These are phyloP conservation scores for Drosophila fuyamai DNA, from an alignment of 1,140 invertebrate species.

Conservation along the genomic window DNA sequence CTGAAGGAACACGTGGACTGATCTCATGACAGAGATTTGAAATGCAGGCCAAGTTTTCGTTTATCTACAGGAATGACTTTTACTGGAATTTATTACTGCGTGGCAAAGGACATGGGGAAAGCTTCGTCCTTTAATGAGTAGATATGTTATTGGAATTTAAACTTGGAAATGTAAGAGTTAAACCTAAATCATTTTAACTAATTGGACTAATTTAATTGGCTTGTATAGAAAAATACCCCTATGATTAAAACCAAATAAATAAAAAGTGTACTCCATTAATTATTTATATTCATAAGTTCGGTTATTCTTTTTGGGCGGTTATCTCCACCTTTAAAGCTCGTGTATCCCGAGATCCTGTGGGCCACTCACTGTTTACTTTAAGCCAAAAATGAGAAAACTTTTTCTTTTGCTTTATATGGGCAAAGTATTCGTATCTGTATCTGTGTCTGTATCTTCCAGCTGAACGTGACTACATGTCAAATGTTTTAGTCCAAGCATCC, in stretches of 20 bases:
- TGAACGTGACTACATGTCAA: constrained; percentile 56
- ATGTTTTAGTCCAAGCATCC: constrained; percentile 37
- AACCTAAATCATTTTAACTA: no score
- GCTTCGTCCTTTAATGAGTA: background rate
- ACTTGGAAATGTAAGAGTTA: no score
- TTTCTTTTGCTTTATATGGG: constrained; percentile 21
- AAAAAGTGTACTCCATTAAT: no score
- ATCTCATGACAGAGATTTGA: background rate
- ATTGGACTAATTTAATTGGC: no score
- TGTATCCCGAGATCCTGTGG: background rate
- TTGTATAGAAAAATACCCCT: no score
- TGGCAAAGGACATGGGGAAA: no score
- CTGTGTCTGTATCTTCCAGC: constrained; percentile 12
- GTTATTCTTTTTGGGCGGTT: background rate
- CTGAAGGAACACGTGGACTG: constrained; percentile 14
- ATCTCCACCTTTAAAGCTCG: background rate
- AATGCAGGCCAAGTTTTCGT: constrained; percentile 22
- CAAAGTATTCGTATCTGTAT: constrained; percentile 3
- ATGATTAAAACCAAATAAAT: no score
- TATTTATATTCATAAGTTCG: background rate
- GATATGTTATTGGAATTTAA: no score
- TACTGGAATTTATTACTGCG: constrained; percentile 14
- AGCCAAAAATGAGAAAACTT: background rate
- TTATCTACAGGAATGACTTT: constrained; percentile 19
- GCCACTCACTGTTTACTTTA: background rate